phyloP scores from a whole-genome alignment of 2,888 invertebrate species.

The Rhamphomyia laevipes region DNA sequence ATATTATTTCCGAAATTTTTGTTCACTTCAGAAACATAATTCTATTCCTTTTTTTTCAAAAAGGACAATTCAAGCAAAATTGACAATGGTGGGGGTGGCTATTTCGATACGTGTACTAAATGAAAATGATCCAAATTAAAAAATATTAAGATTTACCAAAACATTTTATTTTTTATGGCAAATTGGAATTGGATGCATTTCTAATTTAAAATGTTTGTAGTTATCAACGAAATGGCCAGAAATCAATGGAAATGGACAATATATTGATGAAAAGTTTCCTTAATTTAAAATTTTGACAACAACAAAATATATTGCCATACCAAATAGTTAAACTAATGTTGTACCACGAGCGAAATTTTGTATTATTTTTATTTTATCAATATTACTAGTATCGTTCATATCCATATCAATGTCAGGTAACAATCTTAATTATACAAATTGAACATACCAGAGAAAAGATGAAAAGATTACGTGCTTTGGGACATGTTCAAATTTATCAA shows the following conservation, averaged over 20 bases:
- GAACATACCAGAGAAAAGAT: conserved; percentile 1
- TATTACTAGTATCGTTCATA: conserved; percentile 29
- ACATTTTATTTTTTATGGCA: conserved; percentile 57
- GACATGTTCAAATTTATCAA: conserved; percentile 17
- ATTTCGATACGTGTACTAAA: conserved; percentile 57
- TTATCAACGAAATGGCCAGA: conserved; percentile 17
- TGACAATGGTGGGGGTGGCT: conserved; percentile 67
- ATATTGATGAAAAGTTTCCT: conserved; percentile 13
- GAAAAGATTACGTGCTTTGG: conserved; percentile 21
- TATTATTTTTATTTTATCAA: conserved; percentile 34
- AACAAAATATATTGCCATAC: background rate
- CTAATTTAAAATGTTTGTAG: conserved; percentile 32
- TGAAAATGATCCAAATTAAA: conserved; percentile 45
- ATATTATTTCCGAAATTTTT: conserved; percentile 27
- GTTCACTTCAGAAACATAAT: background rate
- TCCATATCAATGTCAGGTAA: conserved; percentile 28
- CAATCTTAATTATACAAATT: background rate
- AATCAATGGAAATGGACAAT: conserved; percentile 27
- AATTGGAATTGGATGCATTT: conserved; percentile 76
- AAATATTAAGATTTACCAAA: conserved; percentile 59
- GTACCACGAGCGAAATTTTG: conserved; percentile 23
- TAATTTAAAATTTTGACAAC: background rate
- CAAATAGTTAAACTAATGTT: background rate
- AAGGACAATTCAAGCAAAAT: conserved; percentile 64
- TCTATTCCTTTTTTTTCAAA: too few relatives aligned